Conservation (phyloP, 2,888 invertebrate genomes). For the Thecophora atra region DNA sequence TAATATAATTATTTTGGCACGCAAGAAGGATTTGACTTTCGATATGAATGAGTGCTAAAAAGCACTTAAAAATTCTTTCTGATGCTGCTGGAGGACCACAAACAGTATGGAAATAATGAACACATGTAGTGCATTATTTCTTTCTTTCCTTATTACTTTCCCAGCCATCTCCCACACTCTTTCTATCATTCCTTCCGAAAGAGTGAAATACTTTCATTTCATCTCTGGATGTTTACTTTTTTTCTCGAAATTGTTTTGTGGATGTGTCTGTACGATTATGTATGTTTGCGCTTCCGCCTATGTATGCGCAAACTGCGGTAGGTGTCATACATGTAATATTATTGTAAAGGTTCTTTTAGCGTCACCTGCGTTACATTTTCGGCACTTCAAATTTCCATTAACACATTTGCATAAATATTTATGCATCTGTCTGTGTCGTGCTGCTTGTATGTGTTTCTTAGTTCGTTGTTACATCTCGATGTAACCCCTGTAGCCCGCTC, state of each 20-base stretch:
- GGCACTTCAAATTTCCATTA: constrained; percentile 46
- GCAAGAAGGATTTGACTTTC: constrained; percentile 19
- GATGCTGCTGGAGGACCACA: constrained; percentile 12
- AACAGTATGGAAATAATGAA: too few species aligned
- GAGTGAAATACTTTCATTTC: not conserved
- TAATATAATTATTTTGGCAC: constrained; percentile 9
- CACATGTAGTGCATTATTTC: too few species aligned
- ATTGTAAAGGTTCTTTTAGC: not conserved
- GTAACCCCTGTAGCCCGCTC: not conserved
- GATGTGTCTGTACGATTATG: not conserved
- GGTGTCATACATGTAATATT: constrained; percentile 16
- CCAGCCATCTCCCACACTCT: not conserved
- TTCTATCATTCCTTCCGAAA: not conserved
- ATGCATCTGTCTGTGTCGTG: constrained; percentile 31
- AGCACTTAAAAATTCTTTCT: constrained; percentile 34
- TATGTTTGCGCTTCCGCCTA: not conserved
- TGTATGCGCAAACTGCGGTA: not conserved
- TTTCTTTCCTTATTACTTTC: not conserved
- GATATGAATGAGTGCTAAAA: constrained; percentile 18
- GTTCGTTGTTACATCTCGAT: not conserved
- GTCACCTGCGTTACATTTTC: constrained; percentile 2
- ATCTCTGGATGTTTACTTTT: too few species aligned
- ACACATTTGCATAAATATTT: constrained; percentile 51
- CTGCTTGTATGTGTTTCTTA: not conserved
- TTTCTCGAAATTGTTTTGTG: too few species aligned